These are phyloP conservation scores for Sphaerodactylus townsendi DNA, from an alignment of 2,113 vertebrate species.

Conservation along the genomic window DNA sequence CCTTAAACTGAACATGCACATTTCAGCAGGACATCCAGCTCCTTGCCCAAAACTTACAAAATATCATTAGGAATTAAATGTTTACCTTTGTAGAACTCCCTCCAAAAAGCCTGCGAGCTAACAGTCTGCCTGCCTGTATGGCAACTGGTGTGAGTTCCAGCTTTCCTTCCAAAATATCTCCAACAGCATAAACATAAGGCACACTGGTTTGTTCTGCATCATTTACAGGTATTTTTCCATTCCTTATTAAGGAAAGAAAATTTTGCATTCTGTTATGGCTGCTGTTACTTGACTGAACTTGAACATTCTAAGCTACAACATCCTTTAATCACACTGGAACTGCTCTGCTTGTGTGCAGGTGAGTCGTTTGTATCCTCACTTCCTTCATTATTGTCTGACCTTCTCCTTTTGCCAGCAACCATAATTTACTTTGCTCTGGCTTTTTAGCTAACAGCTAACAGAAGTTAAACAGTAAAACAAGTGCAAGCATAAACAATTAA, in stretches of 20 bases:
- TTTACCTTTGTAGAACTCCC: conserved; percentile 81
- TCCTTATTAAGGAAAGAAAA: conserved; percentile 73
- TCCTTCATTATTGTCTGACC: too few relatives aligned
- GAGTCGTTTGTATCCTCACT: too few relatives aligned
- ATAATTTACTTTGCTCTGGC: too few relatives aligned
- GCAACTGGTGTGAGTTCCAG: conserved; percentile 94
- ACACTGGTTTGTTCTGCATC: conserved; percentile 92
- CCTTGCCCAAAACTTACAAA: not conserved
- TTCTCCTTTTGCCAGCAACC: too few relatives aligned
- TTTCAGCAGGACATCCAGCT: not conserved
- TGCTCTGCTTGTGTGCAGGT: too few relatives aligned
- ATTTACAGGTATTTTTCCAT: conserved; percentile 89
- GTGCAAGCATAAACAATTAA: too few relatives aligned
- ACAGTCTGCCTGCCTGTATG: conserved; percentile 89
- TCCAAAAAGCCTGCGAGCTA: conserved; percentile 88
- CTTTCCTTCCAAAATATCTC: conserved; percentile 92
- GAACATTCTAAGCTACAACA: not conserved
- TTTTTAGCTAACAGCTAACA: too few relatives aligned
- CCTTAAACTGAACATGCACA: not conserved
- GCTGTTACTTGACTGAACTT: not conserved
- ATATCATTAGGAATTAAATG: not conserved
- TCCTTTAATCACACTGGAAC: not conserved
- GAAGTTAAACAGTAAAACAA: too few relatives aligned
- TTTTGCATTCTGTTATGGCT: not conserved
- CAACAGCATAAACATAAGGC: conserved; percentile 89